Evolutionary conservation across 2,113 vertebrate species (phyloP).

Genomic region (Motacilla tschutschensis): DNA sequence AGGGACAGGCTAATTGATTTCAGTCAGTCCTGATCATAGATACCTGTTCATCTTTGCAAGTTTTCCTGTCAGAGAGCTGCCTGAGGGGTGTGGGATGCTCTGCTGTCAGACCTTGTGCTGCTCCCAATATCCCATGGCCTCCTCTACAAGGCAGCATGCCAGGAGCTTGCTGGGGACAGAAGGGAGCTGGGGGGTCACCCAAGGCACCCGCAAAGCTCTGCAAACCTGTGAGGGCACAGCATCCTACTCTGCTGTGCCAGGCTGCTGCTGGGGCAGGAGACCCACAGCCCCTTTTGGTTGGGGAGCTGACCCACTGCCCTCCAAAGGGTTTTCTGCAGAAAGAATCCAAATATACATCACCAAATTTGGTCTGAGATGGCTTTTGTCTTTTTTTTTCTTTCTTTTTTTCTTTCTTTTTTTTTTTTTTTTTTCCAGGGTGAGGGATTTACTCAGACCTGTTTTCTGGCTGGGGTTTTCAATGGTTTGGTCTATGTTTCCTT

Average conservation of each 20-base stretch:
- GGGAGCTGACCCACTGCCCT: too few relatives aligned
- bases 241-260: not conserved
- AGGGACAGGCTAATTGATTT: not conserved
- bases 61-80: not conserved
- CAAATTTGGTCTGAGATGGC: not conserved
- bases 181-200: rapidly evolving
- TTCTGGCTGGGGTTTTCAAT: constrained; percentile 5
- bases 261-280: not conserved
- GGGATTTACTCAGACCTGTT: constrained; percentile 20
- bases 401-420: too few relatives aligned
- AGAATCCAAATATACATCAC: not conserved
- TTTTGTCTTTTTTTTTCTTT: not conserved
- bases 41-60: not conserved
- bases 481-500: constrained; percentile 27
- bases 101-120: not conserved
- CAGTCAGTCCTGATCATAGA: not conserved
- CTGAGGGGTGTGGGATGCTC: not conserved
- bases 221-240: rapidly evolving
- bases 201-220: not conserved
- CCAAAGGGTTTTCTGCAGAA: not conserved
- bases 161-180: not conserved
- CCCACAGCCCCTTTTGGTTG: rapidly evolving
- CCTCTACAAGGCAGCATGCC: rapidly evolving
- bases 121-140: not conserved
- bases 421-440: not conserved